Evolutionary conservation across 2,888 invertebrate species (phyloP).

Genomic region (Aradus depressus): DNA sequence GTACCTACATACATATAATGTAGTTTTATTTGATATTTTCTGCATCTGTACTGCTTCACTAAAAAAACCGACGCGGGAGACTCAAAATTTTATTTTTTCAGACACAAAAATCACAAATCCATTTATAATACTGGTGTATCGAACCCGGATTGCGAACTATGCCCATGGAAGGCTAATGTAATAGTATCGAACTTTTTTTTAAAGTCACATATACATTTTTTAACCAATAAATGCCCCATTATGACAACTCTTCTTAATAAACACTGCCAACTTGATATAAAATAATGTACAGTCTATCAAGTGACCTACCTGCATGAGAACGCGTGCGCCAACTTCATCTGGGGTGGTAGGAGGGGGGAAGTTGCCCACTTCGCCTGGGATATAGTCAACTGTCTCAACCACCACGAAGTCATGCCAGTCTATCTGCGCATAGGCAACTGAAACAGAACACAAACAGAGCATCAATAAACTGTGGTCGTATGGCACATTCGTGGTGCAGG

Average conservation of each 20-base stretch:
- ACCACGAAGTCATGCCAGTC: constrained; percentile 99
- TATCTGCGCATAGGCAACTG: constrained; percentile 88
- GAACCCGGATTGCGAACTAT: neutral
- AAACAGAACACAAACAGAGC: constrained; percentile 27
- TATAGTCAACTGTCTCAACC: constrained; percentile 98
- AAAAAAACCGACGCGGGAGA: no score
- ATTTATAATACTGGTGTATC: neutral
- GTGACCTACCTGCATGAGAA: constrained; percentile 61
- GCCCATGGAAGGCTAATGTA: no score
- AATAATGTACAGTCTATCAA: neutral
- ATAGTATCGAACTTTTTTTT: neutral
- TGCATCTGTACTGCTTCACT: no score
- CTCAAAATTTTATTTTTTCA: neutral
- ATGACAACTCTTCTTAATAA: no score
- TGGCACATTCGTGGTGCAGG: no score
- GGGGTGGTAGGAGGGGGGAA: constrained; percentile 96
- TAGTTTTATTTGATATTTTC: no score
- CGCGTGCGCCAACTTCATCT: constrained; percentile 89
- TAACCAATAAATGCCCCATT: no score
- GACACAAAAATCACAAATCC: neutral
- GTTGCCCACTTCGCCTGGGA: constrained; percentile 80
- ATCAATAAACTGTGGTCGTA: neutral
- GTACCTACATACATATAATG: no score
- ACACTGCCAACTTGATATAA: constrained; percentile 1
- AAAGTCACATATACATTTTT: no score